Conservation (phyloP, 1,140 invertebrate species). For the Muscidifurax raptorellus region DNA sequence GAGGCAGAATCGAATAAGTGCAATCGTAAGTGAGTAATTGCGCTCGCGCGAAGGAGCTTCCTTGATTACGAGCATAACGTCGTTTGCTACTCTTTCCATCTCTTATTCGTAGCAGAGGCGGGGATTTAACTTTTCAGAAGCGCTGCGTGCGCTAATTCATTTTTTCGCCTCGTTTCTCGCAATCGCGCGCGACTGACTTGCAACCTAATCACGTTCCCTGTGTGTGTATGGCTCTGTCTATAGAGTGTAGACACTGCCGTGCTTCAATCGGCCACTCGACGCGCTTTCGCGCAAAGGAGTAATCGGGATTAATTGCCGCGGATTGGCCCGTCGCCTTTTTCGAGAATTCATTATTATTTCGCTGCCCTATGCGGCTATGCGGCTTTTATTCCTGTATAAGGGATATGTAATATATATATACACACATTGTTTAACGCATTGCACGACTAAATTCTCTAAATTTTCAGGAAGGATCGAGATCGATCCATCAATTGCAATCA, state of each 20-base stretch:
- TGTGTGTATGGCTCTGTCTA: neutral
- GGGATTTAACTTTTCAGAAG: conserved; percentile 26
- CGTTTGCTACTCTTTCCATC: neutral
- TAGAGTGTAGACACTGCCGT: neutral
- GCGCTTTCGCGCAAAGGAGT: neutral
- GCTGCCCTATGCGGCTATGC: neutral
- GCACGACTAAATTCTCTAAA: too few relatives aligned
- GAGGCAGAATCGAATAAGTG: neutral
- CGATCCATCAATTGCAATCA: too few relatives aligned
- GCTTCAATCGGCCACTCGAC: neutral
- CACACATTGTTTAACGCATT: too few relatives aligned
- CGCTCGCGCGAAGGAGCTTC: conserved; percentile 21
- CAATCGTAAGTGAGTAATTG: conserved; percentile 22
- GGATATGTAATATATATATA: too few relatives aligned
- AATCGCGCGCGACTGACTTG: neutral
- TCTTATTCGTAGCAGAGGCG: neutral
- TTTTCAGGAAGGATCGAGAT: too few relatives aligned
- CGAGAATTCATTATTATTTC: neutral
- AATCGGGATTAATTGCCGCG: neutral
- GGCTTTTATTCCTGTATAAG: too few relatives aligned
- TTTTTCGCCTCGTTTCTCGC: conserved; percentile 33
- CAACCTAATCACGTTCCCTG: conserved; percentile 10
- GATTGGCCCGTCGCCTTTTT: neutral
- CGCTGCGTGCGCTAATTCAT: conserved; percentile 21
- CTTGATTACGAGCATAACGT: neutral